Conservation (phyloP, 2,888 invertebrate genomes). For the Steinernema hermaphroditum region DNA sequence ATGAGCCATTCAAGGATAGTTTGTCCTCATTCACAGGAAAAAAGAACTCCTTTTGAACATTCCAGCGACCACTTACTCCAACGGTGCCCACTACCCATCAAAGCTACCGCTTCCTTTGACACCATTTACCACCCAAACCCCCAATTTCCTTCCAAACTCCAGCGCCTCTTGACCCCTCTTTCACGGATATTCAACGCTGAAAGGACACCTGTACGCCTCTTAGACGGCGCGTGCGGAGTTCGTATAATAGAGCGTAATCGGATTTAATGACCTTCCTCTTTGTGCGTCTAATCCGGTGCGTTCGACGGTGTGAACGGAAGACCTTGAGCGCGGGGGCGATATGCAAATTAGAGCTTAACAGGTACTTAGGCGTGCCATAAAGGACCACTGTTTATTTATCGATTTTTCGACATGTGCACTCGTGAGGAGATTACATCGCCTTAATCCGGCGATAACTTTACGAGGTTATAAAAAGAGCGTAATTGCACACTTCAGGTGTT, state of each 20-base stretch:
- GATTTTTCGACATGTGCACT: too few species aligned
- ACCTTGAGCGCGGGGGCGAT: slow-evolving; percentile 12
- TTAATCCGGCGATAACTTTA: too few species aligned
- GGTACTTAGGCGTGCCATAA: slow-evolving; percentile 3
- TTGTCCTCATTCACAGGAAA: too few species aligned
- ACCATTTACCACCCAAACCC: not conserved
- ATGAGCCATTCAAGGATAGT: too few species aligned
- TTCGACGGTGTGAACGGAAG: not conserved
- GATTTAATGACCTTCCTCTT: slow-evolving; percentile 23
- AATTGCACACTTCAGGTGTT: slow-evolving; percentile 25
- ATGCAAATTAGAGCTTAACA: slow-evolving; percentile 28
- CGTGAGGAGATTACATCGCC: too few species aligned
- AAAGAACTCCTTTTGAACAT: too few species aligned
- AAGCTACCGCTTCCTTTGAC: too few species aligned
- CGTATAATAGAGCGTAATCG: slow-evolving; percentile 25
- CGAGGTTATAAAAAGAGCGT: not conserved
- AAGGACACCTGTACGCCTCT: slow-evolving; percentile 14
- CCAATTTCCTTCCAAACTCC: not conserved
- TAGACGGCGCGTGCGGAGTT: not conserved
- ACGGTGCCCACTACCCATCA: too few species aligned
- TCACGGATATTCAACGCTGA: not conserved
- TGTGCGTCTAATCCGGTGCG: slow-evolving; percentile 16
- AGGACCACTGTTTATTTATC: too few species aligned
- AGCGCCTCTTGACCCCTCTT: slow-evolving; percentile 13
- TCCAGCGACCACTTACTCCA: too few species aligned